These are phyloP conservation scores for rat (Rattus norvegicus) DNA, from an alignment of 2,113 vertebrate genomes.

Conservation along the genomic window DNA sequence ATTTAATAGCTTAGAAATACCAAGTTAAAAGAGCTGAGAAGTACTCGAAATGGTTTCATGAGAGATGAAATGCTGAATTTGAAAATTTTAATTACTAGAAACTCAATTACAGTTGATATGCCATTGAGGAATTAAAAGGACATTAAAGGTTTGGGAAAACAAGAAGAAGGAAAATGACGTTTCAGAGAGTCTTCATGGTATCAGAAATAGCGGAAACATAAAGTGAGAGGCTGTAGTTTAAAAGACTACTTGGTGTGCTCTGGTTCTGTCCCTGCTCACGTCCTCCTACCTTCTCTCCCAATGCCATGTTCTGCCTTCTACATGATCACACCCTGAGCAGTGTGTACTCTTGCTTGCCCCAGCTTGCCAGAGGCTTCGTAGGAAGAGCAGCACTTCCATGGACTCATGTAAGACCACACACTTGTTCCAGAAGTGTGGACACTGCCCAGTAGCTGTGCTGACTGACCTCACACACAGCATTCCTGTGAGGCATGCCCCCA, in stretches of 20 bases:
- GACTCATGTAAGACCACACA: background rate
- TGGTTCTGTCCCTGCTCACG: background rate
- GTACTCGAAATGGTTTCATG: conserved; percentile 46
- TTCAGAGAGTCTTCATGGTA: background rate
- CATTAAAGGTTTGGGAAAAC: conserved; percentile 44
- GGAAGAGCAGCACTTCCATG: background rate
- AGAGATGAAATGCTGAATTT: conserved; percentile 53
- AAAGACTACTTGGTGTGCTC: background rate
- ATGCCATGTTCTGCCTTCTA: background rate
- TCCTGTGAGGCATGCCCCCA: background rate
- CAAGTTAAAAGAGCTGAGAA: conserved; percentile 36
- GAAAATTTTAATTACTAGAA: conserved; percentile 57
- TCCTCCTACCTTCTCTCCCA: background rate
- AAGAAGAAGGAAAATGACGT: background rate
- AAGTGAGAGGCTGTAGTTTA: background rate
- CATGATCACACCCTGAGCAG: background rate
- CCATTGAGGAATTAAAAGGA: conserved; percentile 52
- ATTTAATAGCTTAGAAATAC: conserved; percentile 46
- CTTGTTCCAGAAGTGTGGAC: background rate
- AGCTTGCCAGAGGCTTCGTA: background rate
- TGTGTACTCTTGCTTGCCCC: background rate
- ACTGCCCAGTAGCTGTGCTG: background rate
- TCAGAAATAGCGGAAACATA: background rate
- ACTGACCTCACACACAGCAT: background rate
- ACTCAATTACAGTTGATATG: conserved; percentile 19